phyloP scores from a whole-genome alignment of 2,113 vertebrate genomes.

The Clarias gariepinus region DNA sequence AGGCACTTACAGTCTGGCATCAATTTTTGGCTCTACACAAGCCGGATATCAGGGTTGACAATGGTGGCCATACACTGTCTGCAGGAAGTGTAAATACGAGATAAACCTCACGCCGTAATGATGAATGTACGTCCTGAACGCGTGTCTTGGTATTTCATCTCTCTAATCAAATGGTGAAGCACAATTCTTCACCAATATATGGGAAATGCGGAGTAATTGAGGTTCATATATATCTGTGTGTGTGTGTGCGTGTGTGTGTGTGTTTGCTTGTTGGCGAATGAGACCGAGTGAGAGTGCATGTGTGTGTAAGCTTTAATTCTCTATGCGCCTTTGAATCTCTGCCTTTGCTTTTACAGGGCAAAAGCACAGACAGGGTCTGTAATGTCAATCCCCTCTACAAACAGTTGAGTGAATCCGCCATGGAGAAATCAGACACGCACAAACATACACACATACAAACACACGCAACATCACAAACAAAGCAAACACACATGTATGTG shows the following conservation, averaged over 20 bases:
- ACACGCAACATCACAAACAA: neutral
- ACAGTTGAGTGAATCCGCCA: conserved; percentile 9
- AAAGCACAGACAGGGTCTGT: conserved; percentile 4
- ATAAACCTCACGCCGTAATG: neutral
- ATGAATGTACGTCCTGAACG: neutral
- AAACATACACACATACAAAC: neutral
- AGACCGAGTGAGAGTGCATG: neutral
- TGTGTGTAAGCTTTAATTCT: neutral
- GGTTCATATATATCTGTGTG: neutral
- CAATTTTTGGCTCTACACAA: neutral
- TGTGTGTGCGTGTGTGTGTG: neutral
- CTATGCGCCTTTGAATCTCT: neutral
- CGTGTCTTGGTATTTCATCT: neutral
- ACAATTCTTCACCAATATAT: neutral
- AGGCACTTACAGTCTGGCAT: no score
- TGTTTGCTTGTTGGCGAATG: neutral
- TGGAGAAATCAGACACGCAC: neutral
- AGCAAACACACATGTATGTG: neutral
- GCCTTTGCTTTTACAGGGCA: neutral
- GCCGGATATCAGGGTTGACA: neutral
- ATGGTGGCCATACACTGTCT: neutral
- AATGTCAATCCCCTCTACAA: neutral
- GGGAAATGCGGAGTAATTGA: neutral
- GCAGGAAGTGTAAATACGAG: neutral
- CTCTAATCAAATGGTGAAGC: neutral